These are phyloP conservation scores for Pandemis corylana DNA, from an alignment of 2,888 invertebrate genomes.

Conservation along the genomic window DNA sequence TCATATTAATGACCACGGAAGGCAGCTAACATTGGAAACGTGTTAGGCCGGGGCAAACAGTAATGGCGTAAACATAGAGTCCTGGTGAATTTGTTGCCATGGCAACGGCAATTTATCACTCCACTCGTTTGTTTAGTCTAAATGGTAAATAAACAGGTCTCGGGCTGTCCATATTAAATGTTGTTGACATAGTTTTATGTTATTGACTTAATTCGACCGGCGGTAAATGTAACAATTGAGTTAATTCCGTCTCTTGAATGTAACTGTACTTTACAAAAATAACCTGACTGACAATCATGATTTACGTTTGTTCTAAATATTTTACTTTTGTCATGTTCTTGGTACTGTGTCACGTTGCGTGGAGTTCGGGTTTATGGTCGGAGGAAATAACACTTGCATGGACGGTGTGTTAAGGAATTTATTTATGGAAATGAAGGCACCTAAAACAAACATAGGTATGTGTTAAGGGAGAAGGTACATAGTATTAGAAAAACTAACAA, in stretches of 20 bases:
- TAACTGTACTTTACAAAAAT: background rate
- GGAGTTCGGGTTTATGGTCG: too few species aligned
- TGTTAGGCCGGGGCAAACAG: constrained; percentile 32
- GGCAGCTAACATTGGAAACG: constrained; percentile 23
- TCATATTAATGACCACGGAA: constrained; percentile 23
- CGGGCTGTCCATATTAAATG: background rate
- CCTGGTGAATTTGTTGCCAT: constrained; percentile 30
- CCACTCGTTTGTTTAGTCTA: constrained; percentile 29
- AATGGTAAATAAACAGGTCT: constrained; percentile 24
- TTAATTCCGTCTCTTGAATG: background rate
- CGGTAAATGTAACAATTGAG: background rate
- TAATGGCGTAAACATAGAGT: constrained; percentile 32
- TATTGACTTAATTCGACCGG: background rate
- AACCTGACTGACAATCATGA: too few species aligned
- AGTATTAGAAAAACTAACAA: too few species aligned
- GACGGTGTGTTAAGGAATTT: too few species aligned
- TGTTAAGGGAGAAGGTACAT: too few species aligned
- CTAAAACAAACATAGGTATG: too few species aligned
- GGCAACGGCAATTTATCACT: constrained; percentile 36
- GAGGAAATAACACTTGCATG: too few species aligned
- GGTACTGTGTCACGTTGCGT: too few species aligned
- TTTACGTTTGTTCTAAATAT: too few species aligned
- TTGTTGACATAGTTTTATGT: constrained; percentile 5
- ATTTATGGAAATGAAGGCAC: too few species aligned
- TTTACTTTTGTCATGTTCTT: too few species aligned